Evolutionary conservation across 92 coral and sea anemone species (phyloP).

Genomic region (Diadumene lineata): DNA sequence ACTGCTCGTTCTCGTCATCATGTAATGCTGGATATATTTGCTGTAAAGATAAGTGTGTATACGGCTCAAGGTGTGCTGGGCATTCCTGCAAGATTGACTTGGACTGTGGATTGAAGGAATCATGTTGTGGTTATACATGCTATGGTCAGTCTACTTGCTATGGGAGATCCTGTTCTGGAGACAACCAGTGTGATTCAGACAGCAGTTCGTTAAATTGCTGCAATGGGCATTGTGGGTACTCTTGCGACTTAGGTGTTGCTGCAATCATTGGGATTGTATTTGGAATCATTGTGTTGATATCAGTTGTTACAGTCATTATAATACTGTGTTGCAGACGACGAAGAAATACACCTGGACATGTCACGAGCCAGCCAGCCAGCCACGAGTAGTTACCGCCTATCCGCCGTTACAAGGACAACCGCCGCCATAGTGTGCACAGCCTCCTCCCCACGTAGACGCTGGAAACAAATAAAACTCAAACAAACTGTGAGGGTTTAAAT

Average conservation of each 20-base stretch:
- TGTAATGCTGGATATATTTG: background rate
- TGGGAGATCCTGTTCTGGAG: background rate
- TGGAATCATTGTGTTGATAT: background rate
- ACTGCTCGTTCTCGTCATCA: background rate
- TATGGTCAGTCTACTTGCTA: background rate
- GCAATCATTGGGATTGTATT: background rate
- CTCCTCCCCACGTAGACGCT: no score
- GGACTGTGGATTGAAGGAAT: background rate
- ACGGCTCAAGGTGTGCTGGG: conserved; percentile 2
- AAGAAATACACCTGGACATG: background rate
- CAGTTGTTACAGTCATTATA: background rate
- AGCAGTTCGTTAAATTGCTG: background rate
- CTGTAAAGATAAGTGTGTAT: background rate
- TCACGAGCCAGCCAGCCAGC: background rate
- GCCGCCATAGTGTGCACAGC: conserved; percentile 1
- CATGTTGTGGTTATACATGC: background rate
- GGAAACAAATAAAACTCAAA: no score
- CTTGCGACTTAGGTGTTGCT: background rate
- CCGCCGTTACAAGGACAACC: conserved; percentile 8
- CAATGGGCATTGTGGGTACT: background rate
- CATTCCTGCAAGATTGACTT: background rate
- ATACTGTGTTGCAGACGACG: background rate
- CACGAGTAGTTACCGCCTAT: background rate
- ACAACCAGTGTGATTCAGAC: background rate
- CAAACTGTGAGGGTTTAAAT: no score